A percentile compares a stretch with the other conserved stretches of the same genome.
These are phyloP conservation scores for Epizoanthus fatuus DNA, from an alignment of 92 coral and sea anemone species.

Conservation along the genomic window DNA sequence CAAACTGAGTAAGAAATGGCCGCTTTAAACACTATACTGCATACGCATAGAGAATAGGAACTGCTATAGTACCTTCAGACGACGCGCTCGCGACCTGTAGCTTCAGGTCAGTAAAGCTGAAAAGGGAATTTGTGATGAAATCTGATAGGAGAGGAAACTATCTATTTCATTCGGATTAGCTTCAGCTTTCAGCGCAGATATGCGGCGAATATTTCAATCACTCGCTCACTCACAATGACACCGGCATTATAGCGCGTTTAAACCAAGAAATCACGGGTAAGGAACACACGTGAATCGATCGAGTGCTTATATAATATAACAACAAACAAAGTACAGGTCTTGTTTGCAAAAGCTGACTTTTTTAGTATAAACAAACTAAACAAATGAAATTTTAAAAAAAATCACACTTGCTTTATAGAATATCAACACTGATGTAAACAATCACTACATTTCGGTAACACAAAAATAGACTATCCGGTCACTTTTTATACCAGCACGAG, in stretches of 20 bases:
- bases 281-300: not conserved
- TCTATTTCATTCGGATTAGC: slow-evolving; percentile 24
- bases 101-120: slow-evolving; percentile 2
- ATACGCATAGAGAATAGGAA: not conserved
- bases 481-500: no score
- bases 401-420: not conserved
- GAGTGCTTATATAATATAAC: not conserved
- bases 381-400: not conserved
- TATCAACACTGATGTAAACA: not conserved
- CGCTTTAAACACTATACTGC: not conserved
- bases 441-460: not conserved
- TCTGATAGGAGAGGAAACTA: slow-evolving; percentile 3
- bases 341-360: slow-evolving; percentile 3
- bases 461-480: not conserved
- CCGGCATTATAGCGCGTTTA: no score
- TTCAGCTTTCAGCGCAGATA: slow-evolving; percentile 12
- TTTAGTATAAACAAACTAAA: not conserved
- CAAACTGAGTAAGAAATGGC: not conserved
- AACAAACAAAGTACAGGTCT: slow-evolving; percentile 1
- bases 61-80: slow-evolving; percentile 12
- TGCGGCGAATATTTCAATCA: not conserved
- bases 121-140: slow-evolving; percentile 28
- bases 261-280: no score
- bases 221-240: no score
- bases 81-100: not conserved